Percentiles rank a stretch among this genome's conserved stretches.
phyloP scores from a whole-genome alignment of 1,140 invertebrate species.

The Gerris buenoi region DNA sequence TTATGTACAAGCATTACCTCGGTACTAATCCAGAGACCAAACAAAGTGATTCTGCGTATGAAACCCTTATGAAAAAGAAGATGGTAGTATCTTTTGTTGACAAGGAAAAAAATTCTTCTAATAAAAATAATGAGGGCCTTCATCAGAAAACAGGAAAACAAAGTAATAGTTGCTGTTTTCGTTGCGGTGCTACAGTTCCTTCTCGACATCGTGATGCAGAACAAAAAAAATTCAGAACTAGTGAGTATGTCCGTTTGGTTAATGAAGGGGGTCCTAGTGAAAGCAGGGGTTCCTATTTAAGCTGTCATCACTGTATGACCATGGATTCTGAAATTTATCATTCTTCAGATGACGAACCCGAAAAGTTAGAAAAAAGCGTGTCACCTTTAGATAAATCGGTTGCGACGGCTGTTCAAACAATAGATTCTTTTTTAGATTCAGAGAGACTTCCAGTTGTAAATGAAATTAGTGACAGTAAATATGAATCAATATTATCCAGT shows the following conservation, averaged over 20 bases:
- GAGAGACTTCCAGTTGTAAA: background rate
- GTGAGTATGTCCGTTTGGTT: background rate
- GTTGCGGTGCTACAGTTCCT: background rate
- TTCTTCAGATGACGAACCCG: background rate
- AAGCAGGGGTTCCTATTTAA: too few relatives aligned
- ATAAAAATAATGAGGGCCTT: too few relatives aligned
- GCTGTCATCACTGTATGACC: background rate
- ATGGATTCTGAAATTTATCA: too few relatives aligned
- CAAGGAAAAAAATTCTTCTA: too few relatives aligned
- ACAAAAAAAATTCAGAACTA: background rate
- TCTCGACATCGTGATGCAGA: background rate
- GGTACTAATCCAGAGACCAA: background rate
- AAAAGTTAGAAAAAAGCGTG: background rate
- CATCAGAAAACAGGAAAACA: background rate
- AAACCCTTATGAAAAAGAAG: background rate
- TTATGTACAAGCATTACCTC: background rate
- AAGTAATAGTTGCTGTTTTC: background rate
- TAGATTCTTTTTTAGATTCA: conserved; percentile 3
- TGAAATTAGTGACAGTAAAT: background rate
- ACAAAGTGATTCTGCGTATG: background rate
- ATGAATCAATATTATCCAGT: background rate
- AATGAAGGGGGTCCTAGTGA: too few relatives aligned
- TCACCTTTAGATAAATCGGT: conserved; percentile 1
- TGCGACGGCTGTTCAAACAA: background rate
- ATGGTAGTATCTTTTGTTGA: background rate